phyloP scores from a whole-genome alignment of 2,797 vertebrate species.

The Eulemur rubriventer region DNA sequence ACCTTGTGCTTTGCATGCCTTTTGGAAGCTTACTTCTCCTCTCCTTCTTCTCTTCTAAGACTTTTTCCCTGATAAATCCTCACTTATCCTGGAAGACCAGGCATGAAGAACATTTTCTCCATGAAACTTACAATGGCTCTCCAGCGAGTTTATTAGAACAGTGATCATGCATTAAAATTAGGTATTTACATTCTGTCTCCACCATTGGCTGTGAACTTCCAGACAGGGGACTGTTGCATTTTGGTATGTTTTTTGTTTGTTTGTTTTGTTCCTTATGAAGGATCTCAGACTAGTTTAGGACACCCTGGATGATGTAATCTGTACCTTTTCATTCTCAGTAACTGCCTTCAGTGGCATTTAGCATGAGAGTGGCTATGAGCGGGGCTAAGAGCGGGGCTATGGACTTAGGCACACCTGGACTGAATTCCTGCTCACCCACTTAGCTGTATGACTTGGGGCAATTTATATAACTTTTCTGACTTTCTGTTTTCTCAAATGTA shows the following conservation, averaged over 20 bases:
- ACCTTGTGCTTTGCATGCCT: not conserved
- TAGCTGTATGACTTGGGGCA: not conserved
- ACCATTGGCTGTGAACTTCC: not conserved
- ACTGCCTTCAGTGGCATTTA: not conserved
- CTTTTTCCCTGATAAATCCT: not conserved
- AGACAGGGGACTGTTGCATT: not conserved
- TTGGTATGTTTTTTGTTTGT: not conserved
- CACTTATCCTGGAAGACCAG: not conserved
- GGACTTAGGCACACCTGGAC: not conserved
- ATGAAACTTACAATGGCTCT: not conserved
- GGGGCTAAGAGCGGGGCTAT: not conserved
- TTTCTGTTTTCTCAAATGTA: not conserved
- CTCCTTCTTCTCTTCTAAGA: not conserved
- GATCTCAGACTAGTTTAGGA: not conserved
- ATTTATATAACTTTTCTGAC: not conserved
- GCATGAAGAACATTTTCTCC: not conserved
- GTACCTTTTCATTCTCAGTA: not conserved
- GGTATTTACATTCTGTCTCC: constrained; percentile 14
- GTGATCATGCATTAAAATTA: not conserved
- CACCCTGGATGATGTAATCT: not conserved
- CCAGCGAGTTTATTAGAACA: not conserved
- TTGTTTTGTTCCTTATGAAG: not conserved
- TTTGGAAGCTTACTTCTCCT: constrained; percentile 21
- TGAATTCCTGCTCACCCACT: not conserved
- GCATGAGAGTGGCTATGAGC: not conserved